These are phyloP conservation scores for Protobothrops mucrosquamatus DNA, from an alignment of 2,113 vertebrate genomes.

Conservation along the genomic window DNA sequence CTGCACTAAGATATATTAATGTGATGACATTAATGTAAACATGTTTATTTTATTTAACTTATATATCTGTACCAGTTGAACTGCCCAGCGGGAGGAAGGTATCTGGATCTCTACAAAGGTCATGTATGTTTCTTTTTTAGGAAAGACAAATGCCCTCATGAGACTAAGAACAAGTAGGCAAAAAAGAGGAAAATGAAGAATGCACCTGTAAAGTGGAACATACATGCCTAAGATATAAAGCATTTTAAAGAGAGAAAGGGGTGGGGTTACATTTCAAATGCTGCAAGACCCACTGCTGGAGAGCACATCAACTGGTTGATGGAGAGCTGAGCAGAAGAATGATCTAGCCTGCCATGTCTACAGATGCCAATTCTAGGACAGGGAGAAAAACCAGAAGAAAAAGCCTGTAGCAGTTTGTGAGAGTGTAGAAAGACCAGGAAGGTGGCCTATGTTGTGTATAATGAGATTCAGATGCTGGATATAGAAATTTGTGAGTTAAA, in stretches of 20 bases:
- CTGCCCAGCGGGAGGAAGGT: background rate
- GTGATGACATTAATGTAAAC: background rate
- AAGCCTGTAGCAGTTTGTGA: background rate
- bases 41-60: background rate
- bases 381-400: background rate
- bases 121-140: background rate
- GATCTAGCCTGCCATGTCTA: background rate
- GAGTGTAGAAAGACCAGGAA: background rate
- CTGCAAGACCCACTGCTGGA: background rate
- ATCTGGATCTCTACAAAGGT: background rate
- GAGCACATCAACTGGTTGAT: background rate
- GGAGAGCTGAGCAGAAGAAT: background rate
- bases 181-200: background rate
- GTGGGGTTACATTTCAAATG: background rate
- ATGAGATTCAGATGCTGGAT: background rate
- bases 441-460: background rate
- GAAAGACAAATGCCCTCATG: background rate
- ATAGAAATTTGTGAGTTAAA: background rate
- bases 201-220: background rate
- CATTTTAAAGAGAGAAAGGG: background rate
- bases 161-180: background rate
- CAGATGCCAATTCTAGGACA: background rate
- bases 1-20: background rate
- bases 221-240: background rate
- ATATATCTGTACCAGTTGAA: background rate